Base-by-base conservation (phyloP, 1,140 invertebrate genomes). In the Hylaeus volcanicus region DNA sequence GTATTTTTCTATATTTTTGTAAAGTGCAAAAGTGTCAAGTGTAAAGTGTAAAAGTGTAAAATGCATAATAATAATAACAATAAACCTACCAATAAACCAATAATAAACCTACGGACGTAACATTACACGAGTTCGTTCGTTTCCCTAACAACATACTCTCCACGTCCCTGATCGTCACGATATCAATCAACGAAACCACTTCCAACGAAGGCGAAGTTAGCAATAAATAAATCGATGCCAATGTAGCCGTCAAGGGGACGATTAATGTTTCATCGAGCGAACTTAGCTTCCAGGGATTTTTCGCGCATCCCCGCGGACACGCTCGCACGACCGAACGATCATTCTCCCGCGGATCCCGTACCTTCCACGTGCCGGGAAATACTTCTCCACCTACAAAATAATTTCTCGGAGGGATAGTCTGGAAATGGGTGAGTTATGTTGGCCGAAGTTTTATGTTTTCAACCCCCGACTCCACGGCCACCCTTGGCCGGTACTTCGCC, bases 391-490 rank as follows among this genome's bases (percentile, higher is more conserved):
- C 83, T 86, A 74, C 77, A 74, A 86, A 88, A 88, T 88, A 87
- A 88, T 88, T 88, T 88, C 88, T 88, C 86, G 88, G 83, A 88
- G 88, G 88, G 82, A 85, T 88, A 81, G 84, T 84, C 85, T 79
- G 73, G 85, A 88, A 88, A 88, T 86, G 85, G 82, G 74, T 88
- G 86, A 88, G 85, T 88, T 88, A 88, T 86, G 88, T 86, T 79
- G 84, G 79, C 82, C 73, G 71, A 74, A 88, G 82, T 88, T 88
- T 87, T 87, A 85, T 79, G 80, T 83, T 79, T 76, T 64, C 69
- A 55, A n/a, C 48, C 37, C 53, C 43, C 37, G 8, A 5, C 8
- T 48, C 45, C 5, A 8, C 5, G 45, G 45, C 45, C 8, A 48
- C 45, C 26, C 26, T 26, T 26, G 26, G 26, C 26, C 26, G 45